phyloP scores from a whole-genome alignment of 2,888 invertebrate genomes.

The Lycocerus yunnanus region DNA sequence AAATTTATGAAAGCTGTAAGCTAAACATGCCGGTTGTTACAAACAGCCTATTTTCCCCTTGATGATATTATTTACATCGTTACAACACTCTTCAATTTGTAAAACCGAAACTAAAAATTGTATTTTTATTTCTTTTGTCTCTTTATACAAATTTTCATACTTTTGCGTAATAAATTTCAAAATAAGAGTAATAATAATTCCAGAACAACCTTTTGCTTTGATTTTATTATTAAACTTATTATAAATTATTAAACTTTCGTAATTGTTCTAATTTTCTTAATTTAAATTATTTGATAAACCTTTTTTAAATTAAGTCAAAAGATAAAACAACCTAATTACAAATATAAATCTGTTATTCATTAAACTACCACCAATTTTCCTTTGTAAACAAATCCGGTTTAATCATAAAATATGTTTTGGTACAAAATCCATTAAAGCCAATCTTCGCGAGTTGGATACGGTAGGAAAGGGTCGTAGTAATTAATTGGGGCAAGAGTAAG shows the following conservation, averaged over 20 bases:
- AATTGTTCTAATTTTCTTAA: neutral
- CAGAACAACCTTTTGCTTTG: neutral
- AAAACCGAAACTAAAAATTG: slow-evolving; percentile 24
- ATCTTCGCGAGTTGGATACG: slow-evolving; percentile 31
- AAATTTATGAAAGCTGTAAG: slow-evolving; percentile 20
- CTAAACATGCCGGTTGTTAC: slow-evolving; percentile 23
- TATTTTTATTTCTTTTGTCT: slow-evolving; percentile 6
- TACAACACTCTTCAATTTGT: slow-evolving; percentile 28
- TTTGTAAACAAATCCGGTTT: slow-evolving; percentile 31
- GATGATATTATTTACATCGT: slow-evolving; percentile 27
- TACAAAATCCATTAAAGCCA: slow-evolving; percentile 35
- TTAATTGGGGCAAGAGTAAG: slow-evolving; percentile 32
- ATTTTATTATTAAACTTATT: neutral
- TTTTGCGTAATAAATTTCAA: neutral
- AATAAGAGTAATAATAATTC: neutral
- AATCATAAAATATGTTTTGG: slow-evolving; percentile 34
- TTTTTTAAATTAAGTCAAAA: slow-evolving; percentile 11
- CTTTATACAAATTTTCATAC: slow-evolving; percentile 1
- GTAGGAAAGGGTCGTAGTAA: slow-evolving; percentile 32
- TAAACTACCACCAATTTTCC: slow-evolving; percentile 24
- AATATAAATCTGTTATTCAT: slow-evolving; percentile 26
- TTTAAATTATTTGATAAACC: neutral
- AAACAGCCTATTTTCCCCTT: slow-evolving; percentile 24
- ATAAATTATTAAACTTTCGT: neutral
- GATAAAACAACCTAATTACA: slow-evolving; percentile 26